These are phyloP conservation scores for Sinocyclocheilus anshuiensis DNA, from an alignment of 2,113 vertebrate species.

Conservation along the genomic window DNA sequence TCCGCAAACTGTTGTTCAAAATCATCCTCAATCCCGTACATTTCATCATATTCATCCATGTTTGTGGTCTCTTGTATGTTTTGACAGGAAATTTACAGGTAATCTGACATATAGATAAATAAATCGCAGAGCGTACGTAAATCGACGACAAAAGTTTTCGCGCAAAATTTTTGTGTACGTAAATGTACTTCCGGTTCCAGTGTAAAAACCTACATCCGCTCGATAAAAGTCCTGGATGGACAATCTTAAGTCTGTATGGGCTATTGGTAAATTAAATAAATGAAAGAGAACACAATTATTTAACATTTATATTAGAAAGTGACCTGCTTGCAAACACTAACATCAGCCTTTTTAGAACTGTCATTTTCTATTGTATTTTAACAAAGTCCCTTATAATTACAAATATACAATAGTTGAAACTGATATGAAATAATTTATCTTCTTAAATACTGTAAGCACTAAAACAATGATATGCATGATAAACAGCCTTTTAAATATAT, in stretches of 20 bases:
- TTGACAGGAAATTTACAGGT: not conserved
- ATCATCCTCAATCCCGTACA: constrained; percentile 77
- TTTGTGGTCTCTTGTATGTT: not conserved
- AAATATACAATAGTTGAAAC: not conserved
- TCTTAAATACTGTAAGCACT: not conserved
- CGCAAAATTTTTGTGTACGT: constrained; percentile 41
- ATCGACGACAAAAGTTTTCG: constrained; percentile 13
- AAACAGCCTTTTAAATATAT: not conserved
- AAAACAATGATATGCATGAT: not conserved
- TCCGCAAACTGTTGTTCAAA: constrained; percentile 84
- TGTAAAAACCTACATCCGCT: not conserved
- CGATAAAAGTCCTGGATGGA: not conserved
- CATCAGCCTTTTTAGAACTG: not conserved
- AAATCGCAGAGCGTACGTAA: not conserved
- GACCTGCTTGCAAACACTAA: not conserved
- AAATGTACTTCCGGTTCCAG: constrained; percentile 43
- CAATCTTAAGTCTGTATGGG: not conserved
- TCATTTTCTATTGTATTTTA: not conserved
- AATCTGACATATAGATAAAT: not conserved
- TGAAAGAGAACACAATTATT: not conserved
- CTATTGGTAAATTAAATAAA: not conserved
- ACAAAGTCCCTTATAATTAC: not conserved
- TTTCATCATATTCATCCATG: constrained; percentile 80
- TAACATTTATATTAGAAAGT: not conserved
- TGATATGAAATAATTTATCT: not conserved